Evolutionary conservation across 1,140 invertebrate species (phyloP).

Genomic region (Cyclina sinensis): DNA sequence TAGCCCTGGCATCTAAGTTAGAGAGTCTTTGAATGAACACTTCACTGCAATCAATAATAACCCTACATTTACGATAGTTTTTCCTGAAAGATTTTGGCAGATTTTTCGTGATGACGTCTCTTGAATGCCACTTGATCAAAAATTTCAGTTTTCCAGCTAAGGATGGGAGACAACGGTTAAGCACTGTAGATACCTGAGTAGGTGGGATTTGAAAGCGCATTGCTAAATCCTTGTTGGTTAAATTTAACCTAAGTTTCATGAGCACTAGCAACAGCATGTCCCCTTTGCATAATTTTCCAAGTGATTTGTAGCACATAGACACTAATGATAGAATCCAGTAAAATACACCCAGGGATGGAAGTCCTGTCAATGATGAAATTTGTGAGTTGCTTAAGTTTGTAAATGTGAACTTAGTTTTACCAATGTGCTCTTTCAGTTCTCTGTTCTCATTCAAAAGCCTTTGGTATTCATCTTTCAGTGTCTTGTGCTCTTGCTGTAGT

Average conservation of each 20-base stretch:
- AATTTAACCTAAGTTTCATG: conserved; percentile 40
- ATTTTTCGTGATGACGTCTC: background rate
- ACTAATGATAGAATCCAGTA: background rate
- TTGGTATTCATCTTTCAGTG: conserved; percentile 24
- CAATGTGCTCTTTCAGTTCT: background rate
- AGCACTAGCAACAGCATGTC: conserved; percentile 37
- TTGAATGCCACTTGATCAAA: conserved; percentile 45
- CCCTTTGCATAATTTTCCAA: conserved; percentile 11
- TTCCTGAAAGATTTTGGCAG: conserved; percentile 42
- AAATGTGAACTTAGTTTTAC: conserved; percentile 22
- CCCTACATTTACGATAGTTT: background rate
- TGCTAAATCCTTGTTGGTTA: conserved; percentile 13
- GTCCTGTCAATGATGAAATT: conserved; percentile 2
- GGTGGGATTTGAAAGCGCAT: background rate
- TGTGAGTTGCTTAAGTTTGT: conserved; percentile 2
- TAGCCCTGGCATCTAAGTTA: conserved; percentile 24
- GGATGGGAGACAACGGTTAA: background rate
- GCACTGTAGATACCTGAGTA: conserved; percentile 14
- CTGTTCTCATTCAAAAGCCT: conserved; percentile 22
- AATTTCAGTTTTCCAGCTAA: background rate
- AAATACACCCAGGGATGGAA: conserved; percentile 15
- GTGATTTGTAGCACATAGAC: background rate
- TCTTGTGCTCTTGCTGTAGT: background rate
- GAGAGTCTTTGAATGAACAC: conserved; percentile 24
- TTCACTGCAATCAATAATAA: conserved; percentile 55